These are phyloP conservation scores for Cephus spinipes DNA, from an alignment of 2,888 invertebrate species.

Conservation along the genomic window DNA sequence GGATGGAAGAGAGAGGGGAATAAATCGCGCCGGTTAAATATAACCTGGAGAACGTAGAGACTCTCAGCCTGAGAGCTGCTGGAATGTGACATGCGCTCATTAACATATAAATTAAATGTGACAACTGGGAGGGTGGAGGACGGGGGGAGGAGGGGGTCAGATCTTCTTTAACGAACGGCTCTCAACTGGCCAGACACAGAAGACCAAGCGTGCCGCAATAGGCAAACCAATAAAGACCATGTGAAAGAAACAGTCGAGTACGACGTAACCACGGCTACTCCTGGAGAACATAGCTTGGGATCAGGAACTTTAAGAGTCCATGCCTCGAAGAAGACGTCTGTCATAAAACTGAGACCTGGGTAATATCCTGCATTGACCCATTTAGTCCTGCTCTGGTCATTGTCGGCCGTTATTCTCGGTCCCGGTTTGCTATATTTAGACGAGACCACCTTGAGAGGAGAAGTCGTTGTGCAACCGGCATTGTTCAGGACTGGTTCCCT, in stretches of 20 bases:
- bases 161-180: constrained; percentile 14
- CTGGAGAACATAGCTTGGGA: neutral
- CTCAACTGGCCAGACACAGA: neutral
- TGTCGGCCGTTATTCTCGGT: constrained; percentile 63
- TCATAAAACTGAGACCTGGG: neutral
- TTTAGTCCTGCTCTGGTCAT: constrained; percentile 47
- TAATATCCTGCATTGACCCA: neutral
- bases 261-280: neutral
- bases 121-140: constrained; percentile 39
- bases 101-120: constrained; percentile 58
- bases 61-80: constrained; percentile 23
- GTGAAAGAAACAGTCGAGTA: neutral
- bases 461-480: constrained; percentile 4
- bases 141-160: constrained; percentile 30
- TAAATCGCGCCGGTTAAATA: constrained; percentile 32
- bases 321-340: neutral
- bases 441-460: constrained; percentile 63
- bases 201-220: neutral
- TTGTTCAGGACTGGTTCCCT: neutral
- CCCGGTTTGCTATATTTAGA: constrained; percentile 63
- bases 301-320: neutral
- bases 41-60: constrained; percentile 26
- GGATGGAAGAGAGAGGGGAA: constrained; percentile 35
- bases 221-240: neutral
- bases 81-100: constrained; percentile 54